Base-by-base conservation (phyloP, 2,797 vertebrate species). In the Remorina albescens region DNA sequence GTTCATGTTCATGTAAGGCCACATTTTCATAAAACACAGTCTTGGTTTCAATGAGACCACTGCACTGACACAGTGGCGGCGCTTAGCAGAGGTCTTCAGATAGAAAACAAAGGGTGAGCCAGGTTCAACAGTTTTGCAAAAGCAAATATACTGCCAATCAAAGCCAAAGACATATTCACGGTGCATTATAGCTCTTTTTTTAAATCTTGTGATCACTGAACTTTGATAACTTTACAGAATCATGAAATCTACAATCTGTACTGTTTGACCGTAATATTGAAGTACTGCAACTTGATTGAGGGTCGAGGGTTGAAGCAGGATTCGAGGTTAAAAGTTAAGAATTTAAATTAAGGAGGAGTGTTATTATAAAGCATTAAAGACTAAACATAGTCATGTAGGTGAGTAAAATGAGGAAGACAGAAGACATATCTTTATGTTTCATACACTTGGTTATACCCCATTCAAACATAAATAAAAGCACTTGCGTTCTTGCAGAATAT, bases 401-500 rank as follows among this genome's bases (percentile, higher is more conserved):
- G 28, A 50, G 32, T 50, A 50, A 28, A 50, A 19, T 41, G 26
- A 26, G 2, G 30, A 11, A 15, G 18, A 18, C 44, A 30, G 6
- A 46, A 53, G n/a, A 9, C 12, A 56, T 50, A 32, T 74, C 46
- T 59, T 49, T 67, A 28, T 62, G 36, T 41, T 15, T 69, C 51
- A 25, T 36, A 28, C 25, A 56, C 46, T 51, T 42, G 10, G 9
- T 26, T 42, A 62, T 54, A 21, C 32, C 44, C 5, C 19, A 36
- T 4, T 0, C 42, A 47, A 30, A 60, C 26, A 60, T 9, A 42
- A 58, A 50, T 44, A 23, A n/a, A 67, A 39, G 11, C 23, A 26
- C 46, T 37, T 32, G 37, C 25, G 8, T 44, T 28, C 5, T 71
- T 66, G 44, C 50, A 59, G 55, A 70, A 74, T 74, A 30, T 36